Evolutionary conservation across 2,888 invertebrate genomes (phyloP).

Genomic region (Diaphora mendica): DNA sequence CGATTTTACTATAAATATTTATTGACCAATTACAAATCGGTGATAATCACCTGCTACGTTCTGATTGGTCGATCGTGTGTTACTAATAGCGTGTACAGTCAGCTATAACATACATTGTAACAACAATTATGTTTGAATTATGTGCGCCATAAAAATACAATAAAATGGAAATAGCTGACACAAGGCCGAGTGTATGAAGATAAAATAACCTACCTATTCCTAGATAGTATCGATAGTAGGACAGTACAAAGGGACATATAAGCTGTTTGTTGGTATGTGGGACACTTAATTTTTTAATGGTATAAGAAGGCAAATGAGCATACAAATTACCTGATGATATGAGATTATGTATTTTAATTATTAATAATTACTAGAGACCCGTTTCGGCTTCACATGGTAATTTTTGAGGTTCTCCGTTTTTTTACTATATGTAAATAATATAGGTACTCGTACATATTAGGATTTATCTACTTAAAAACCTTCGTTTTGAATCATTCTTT

Average conservation of each 20-base stretch:
- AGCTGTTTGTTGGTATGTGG: neutral
- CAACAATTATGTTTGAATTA: slow-evolving; percentile 56
- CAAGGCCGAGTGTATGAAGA: slow-evolving; percentile 53
- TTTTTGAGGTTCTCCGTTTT: too few relatives aligned
- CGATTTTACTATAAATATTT: slow-evolving; percentile 45
- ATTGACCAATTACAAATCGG: slow-evolving; percentile 47
- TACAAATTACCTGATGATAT: too few relatives aligned
- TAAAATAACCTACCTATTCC: slow-evolving; percentile 14
- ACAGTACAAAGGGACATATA: neutral
- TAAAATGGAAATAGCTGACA: slow-evolving; percentile 45
- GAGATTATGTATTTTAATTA: too few relatives aligned
- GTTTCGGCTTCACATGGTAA: too few relatives aligned
- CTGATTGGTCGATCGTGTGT: slow-evolving; percentile 42
- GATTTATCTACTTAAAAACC: too few relatives aligned
- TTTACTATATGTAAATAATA: too few relatives aligned
- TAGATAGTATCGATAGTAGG: slow-evolving; percentile 3
- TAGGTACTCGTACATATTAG: too few relatives aligned
- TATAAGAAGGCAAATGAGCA: too few relatives aligned
- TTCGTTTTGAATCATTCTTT: too few relatives aligned
- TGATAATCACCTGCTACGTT: slow-evolving; percentile 30
- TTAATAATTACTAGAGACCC: too few relatives aligned
- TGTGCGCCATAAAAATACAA: slow-evolving; percentile 54
- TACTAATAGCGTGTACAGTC: slow-evolving; percentile 44
- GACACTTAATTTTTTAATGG: neutral
- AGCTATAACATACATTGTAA: slow-evolving; percentile 56